Evolutionary conservation across 2,113 vertebrate genomes (phyloP), one percentile per base, ranked within the genome.

Genomic region (Calonectris borealis): DNA sequence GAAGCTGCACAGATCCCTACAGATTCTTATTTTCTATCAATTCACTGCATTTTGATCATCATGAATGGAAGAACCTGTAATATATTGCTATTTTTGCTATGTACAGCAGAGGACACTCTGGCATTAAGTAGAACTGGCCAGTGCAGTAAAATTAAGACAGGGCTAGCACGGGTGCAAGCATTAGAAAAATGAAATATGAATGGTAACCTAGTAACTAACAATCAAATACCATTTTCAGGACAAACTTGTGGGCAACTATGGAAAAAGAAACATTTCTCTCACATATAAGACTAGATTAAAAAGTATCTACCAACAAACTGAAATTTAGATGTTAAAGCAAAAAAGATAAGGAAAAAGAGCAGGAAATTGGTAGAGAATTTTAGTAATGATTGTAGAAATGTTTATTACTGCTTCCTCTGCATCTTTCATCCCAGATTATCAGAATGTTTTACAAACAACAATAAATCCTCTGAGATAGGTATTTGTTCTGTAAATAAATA

Each of bases 81-180:
- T 46, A 42, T 29, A 11, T 18, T 95, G 96, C 90, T 82, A 15
- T 96, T 96, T 94, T 95, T 90, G 20, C 20, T 66, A 8, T 49
- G 72, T 86, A 88, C 96, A 95, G 93, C 80, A 97, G 96, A 95
- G 95, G 96, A 93, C 95, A 88, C 90, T 97, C 93, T 96, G 77
- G 17, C 61, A 72, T 92, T 95, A 86, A 54, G 29, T 42, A 82
- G 69, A 94, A 66, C 21, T 90, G 77, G 16, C 18, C 79, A 70
- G 20, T 78, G 75, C 83, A 64, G 15, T 84, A 55, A 86, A 83
- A 79, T 76, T 52, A 55, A 57, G 81, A 32, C 31, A 36, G 13
- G 75, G 22, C 22, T 69, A 54, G 76, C 25, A 58, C 0, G 2
- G 22, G 58, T 79, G 20, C 12, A 76, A 34, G 11, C 25, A 61